These are phyloP conservation scores for Helostoma temminkii DNA, from an alignment of 2,797 vertebrate species.

Conservation along the genomic window DNA sequence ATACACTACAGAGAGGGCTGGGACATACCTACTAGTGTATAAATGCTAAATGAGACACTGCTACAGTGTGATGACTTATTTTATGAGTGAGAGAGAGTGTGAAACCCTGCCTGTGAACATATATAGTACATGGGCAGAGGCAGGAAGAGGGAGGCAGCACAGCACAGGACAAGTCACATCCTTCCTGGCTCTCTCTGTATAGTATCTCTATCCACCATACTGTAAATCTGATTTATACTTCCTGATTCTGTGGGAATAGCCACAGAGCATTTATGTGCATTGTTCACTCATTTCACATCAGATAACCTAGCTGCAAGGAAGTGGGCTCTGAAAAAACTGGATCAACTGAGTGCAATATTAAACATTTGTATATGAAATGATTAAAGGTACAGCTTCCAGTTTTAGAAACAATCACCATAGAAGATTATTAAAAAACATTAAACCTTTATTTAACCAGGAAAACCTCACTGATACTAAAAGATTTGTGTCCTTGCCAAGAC, in stretches of 20 bases:
- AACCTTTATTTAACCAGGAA: no score
- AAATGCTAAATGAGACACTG: slow-evolving; percentile 15
- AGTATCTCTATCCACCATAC: slow-evolving; percentile 37
- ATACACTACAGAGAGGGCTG: slow-evolving; percentile 47
- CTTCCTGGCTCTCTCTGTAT: slow-evolving; percentile 51
- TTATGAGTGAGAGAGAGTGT: slow-evolving; percentile 58
- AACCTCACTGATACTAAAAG: no score
- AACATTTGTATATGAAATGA: no score
- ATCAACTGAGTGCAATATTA: neutral
- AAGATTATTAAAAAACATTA: no score
- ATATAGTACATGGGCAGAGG: slow-evolving; percentile 45
- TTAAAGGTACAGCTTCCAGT: no score
- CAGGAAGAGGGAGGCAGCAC: slow-evolving; percentile 51
- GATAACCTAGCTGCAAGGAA: neutral
- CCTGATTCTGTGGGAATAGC: slow-evolving; percentile 34
- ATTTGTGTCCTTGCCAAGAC: no score
- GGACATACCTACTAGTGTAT: slow-evolving; percentile 49
- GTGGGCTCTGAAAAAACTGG: neutral
- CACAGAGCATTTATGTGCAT: slow-evolving; percentile 17
- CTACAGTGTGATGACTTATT: slow-evolving; percentile 57
- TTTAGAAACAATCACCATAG: no score
- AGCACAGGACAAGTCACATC: slow-evolving; percentile 46
- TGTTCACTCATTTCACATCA: slow-evolving; percentile 7
- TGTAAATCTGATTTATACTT: slow-evolving; percentile 44
- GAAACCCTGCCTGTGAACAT: slow-evolving; percentile 46